Percentiles rank a stretch among this genome's conserved stretches.
phyloP scores from a whole-genome alignment of 2,113 vertebrate species.

The Myodes glareolus region DNA sequence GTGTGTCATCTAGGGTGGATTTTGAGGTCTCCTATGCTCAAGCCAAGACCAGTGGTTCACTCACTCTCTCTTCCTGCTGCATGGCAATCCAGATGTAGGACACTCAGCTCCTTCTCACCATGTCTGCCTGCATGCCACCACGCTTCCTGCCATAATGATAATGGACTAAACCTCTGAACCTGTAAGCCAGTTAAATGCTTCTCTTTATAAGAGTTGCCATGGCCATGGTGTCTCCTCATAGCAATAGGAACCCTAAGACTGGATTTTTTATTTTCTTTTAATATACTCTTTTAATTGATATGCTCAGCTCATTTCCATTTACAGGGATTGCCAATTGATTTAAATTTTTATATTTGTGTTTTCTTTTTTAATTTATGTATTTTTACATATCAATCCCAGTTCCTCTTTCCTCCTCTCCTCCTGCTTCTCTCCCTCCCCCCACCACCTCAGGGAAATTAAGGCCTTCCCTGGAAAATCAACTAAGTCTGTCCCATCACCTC shows the following conservation, averaged over 20 bases:
- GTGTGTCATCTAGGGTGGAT: too few relatives aligned
- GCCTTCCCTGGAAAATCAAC: too few relatives aligned
- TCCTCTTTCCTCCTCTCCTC: too few relatives aligned
- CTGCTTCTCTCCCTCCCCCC: too few relatives aligned
- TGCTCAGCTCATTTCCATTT: conserved; percentile 9
- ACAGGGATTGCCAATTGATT: neutral
- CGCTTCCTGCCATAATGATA: neutral
- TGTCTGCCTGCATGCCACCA: neutral
- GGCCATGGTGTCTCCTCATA: neutral
- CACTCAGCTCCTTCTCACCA: neutral
- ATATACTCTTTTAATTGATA: neutral
- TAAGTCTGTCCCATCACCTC: too few relatives aligned
- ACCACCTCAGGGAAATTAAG: too few relatives aligned
- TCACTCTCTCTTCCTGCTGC: neutral
- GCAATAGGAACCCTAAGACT: neutral
- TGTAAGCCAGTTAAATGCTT: neutral
- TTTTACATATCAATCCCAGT: too few relatives aligned
- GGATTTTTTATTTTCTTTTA: neutral
- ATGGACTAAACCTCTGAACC: neutral
- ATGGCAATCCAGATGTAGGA: neutral
- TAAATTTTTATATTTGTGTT: neutral
- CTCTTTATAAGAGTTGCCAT: neutral
- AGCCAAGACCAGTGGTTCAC: neutral
- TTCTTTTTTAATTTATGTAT: too few relatives aligned
- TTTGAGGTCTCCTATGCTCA: neutral